A percentile compares a stretch with the other conserved stretches of the same genome.
Conservation (phyloP, 1,140 invertebrate species). For the Drosophila bocqueti region DNA sequence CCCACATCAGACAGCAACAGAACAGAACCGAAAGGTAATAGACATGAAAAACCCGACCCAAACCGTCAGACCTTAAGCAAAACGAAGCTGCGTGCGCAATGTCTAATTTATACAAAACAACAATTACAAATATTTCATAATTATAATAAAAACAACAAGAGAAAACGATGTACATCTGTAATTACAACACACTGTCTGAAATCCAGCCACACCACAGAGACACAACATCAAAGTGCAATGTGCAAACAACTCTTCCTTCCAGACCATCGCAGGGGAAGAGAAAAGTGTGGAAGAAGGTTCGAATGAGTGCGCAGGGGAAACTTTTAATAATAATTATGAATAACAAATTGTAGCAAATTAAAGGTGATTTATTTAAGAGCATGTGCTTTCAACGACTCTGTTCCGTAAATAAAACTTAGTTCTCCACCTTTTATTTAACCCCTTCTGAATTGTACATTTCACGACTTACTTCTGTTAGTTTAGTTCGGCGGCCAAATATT, state of each 20-base stretch:
- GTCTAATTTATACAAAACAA: conserved; percentile 76
- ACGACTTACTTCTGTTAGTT: conserved; percentile 41
- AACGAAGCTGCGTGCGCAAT: conserved; percentile 81
- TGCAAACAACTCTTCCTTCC: conserved; percentile 56
- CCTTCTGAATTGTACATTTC: conserved; percentile 43
- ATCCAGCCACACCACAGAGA: conserved; percentile 41
- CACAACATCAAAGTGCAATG: conserved; percentile 55
- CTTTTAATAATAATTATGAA: conserved; percentile 74
- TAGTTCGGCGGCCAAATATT: conserved; percentile 25
- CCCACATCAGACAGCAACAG: conserved; percentile 20
- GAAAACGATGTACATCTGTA: conserved; percentile 52
- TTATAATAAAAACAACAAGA: conserved; percentile 44
- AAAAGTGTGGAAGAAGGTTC: conserved; percentile 20
- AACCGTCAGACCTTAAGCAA: conserved; percentile 65
- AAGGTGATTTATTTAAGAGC: conserved; percentile 79
- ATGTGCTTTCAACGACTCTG: conserved; percentile 66
- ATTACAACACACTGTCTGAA: conserved; percentile 56
- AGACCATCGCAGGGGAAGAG: conserved; percentile 30
- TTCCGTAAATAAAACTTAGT: conserved; percentile 68
- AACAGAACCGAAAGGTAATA: conserved; percentile 33
- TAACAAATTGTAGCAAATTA: conserved; percentile 82
- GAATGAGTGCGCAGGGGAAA: conserved; percentile 55
- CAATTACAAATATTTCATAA: conserved; percentile 66
- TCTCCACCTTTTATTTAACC: conserved; percentile 58
- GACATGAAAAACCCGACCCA: conserved; percentile 8